These are phyloP conservation scores for Oscheius onirici DNA, from an alignment of 2,888 invertebrate species.

Conservation along the genomic window DNA sequence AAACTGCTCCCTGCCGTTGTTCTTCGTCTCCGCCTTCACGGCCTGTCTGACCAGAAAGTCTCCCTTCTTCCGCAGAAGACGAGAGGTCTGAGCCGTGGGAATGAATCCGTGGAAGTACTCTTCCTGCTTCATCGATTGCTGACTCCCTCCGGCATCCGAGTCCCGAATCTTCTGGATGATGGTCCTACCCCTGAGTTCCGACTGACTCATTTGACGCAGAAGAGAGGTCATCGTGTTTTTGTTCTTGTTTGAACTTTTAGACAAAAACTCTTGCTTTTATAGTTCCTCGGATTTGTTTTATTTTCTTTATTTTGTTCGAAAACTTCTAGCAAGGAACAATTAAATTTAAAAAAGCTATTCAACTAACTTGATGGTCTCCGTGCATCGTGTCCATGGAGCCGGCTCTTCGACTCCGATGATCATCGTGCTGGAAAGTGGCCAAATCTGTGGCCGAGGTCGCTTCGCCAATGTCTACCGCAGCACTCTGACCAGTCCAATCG, in stretches of 20 bases:
- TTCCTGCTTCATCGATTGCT: slow-evolving; percentile 9
- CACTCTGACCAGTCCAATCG: slow-evolving; percentile 41
- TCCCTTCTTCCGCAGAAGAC: slow-evolving; percentile 1
- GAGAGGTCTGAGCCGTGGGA: slow-evolving; percentile 19
- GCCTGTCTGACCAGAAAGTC: slow-evolving; percentile 33
- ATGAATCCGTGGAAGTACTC: slow-evolving; percentile 29
- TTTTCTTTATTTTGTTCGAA: no score
- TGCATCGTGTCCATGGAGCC: slow-evolving; percentile 13
- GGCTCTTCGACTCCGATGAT: not conserved
- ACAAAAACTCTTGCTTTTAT: no score
- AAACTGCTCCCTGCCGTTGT: slow-evolving; percentile 6
- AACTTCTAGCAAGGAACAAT: no score
- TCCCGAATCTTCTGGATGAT: slow-evolving; percentile 28
- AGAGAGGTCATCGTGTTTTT: not conserved
- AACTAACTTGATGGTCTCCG: slow-evolving; percentile 4
- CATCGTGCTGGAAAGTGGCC: slow-evolving; percentile 27
- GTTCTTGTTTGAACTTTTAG: no score
- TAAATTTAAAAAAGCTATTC: no score
- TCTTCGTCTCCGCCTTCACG: slow-evolving; percentile 8
- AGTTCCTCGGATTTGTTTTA: no score
- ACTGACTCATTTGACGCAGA: not conserved
- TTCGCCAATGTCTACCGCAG: slow-evolving; percentile 61
- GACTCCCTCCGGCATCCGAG: slow-evolving; percentile 16
- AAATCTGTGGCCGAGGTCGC: slow-evolving; percentile 53
- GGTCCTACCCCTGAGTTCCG: not conserved